Evolutionary conservation across 2,113 vertebrate genomes (phyloP).

Genomic region (Saguinus imperator): DNA sequence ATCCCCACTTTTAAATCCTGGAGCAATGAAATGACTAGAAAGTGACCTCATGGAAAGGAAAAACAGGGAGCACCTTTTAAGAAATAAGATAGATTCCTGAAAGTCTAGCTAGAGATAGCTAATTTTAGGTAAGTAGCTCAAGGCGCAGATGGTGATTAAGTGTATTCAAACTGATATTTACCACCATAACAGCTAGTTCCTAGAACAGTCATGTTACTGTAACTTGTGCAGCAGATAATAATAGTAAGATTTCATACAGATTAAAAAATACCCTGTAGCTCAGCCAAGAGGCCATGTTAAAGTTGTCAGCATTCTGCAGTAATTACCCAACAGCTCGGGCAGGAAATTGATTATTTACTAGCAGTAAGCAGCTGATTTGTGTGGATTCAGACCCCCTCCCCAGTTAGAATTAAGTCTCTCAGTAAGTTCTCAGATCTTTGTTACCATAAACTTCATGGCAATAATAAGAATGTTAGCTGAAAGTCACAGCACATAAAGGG

Average conservation of each 20-base stretch:
- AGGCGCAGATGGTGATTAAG: conserved; percentile 82
- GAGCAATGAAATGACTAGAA: conserved; percentile 11
- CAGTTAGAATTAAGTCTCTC: conserved; percentile 68
- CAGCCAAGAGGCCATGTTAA: conserved; percentile 75
- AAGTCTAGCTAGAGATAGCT: conserved; percentile 71
- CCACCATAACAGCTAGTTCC: conserved; percentile 79
- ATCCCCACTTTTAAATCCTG: conserved; percentile 18
- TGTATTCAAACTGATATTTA: conserved; percentile 81
- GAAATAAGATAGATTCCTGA: conserved; percentile 77
- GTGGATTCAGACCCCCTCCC: conserved; percentile 67
- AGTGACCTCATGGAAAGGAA: conserved; percentile 67
- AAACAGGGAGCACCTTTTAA: conserved; percentile 62
- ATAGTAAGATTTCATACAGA: conserved; percentile 80
- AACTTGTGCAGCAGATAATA: conserved; percentile 79
- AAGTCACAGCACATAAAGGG: background rate
- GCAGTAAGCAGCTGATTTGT: conserved; percentile 77
- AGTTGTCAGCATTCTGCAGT: conserved; percentile 75
- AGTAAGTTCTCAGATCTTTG: conserved; percentile 60
- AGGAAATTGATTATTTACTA: conserved; percentile 71
- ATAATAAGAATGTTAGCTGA: background rate
- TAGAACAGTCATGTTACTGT: conserved; percentile 78
- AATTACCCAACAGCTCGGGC: conserved; percentile 76
- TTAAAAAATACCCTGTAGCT: conserved; percentile 74
- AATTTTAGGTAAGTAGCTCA: conserved; percentile 81
- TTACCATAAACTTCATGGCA: background rate